These are phyloP conservation scores for Malachius bipustulatus DNA, from an alignment of 2,888 invertebrate genomes.

Conservation along the genomic window DNA sequence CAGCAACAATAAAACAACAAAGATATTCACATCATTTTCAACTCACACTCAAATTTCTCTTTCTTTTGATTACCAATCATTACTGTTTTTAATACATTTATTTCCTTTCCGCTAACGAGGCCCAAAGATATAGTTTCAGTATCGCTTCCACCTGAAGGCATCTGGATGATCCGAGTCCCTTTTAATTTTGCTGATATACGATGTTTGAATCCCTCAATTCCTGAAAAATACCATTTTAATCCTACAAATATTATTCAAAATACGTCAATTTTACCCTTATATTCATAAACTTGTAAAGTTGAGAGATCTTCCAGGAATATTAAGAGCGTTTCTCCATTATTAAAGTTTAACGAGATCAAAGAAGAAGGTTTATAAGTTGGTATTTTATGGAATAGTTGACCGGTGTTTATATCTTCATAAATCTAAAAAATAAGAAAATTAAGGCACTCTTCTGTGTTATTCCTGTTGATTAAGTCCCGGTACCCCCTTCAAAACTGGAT, in stretches of 20 bases:
- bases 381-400: constrained; percentile 42
- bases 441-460: too few species aligned
- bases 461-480: too few species aligned
- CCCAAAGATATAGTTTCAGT: constrained; percentile 30
- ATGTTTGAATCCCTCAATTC: constrained; percentile 37
- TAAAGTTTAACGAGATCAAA: constrained; percentile 34
- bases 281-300: constrained; percentile 37
- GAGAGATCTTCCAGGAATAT: constrained; percentile 37
- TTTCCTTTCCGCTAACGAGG: constrained; percentile 29
- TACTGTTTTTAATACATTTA: constrained; percentile 35
- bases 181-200: constrained; percentile 31
- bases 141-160: too few species aligned
- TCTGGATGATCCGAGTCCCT: too few species aligned
- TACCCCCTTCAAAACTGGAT: too few species aligned
- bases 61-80: constrained; percentile 37
- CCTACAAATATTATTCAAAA: not conserved
- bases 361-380: constrained; percentile 39
- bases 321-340: constrained; percentile 40
- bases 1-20: too few species aligned
- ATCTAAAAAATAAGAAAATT: constrained; percentile 30
- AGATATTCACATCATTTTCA: too few species aligned
- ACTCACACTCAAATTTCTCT: constrained; percentile 26
- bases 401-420: constrained; percentile 36
- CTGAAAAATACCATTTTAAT: constrained; percentile 22
- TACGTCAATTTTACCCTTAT: constrained; percentile 38